phyloP scores from a whole-genome alignment of 2,888 invertebrate species.

The Fragum fragum region DNA sequence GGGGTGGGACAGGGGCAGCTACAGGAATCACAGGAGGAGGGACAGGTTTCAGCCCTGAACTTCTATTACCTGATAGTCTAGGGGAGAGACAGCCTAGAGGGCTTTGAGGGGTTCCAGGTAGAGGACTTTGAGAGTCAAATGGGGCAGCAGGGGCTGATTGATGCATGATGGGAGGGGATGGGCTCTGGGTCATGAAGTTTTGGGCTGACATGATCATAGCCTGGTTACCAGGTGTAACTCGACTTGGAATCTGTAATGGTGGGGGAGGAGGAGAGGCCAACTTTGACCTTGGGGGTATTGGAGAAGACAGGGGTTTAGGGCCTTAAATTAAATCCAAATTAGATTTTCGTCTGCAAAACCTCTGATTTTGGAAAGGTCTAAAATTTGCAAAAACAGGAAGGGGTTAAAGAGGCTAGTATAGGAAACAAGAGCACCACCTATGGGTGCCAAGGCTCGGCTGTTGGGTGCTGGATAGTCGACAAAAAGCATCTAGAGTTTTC shows the following conservation, averaged over 20 bases:
- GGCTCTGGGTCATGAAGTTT: slow-evolving; percentile 22
- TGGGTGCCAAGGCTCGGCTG: too few species aligned
- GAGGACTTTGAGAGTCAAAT: slow-evolving; percentile 31
- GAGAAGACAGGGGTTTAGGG: slow-evolving; percentile 57
- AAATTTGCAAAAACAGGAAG: too few species aligned
- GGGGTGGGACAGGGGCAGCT: slow-evolving; percentile 46
- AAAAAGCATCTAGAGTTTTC: too few species aligned
- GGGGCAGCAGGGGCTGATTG: slow-evolving; percentile 39
- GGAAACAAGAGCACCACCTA: too few species aligned
- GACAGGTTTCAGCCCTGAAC: slow-evolving; percentile 51
- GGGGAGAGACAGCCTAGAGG: slow-evolving; percentile 61
- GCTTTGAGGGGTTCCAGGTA: slow-evolving; percentile 51
- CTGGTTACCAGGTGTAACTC: slow-evolving; percentile 35
- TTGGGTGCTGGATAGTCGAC: too few species aligned
- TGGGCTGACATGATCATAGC: slow-evolving; percentile 54
- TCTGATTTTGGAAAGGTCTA: too few species aligned
- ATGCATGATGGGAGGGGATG: slow-evolving; percentile 51
- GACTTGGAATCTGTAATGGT: slow-evolving; percentile 15
- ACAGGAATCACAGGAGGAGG: slow-evolving; percentile 61
- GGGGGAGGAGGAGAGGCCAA: slow-evolving; percentile 34
- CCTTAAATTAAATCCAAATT: too few species aligned
- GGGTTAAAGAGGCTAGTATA: too few species aligned
- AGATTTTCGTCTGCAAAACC: too few species aligned
- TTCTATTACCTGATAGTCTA: slow-evolving; percentile 52
- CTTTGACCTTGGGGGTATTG: slow-evolving; percentile 47